Evolutionary conservation across 2,797 vertebrate species (phyloP).

Genomic region (Ficedula albicollis): DNA sequence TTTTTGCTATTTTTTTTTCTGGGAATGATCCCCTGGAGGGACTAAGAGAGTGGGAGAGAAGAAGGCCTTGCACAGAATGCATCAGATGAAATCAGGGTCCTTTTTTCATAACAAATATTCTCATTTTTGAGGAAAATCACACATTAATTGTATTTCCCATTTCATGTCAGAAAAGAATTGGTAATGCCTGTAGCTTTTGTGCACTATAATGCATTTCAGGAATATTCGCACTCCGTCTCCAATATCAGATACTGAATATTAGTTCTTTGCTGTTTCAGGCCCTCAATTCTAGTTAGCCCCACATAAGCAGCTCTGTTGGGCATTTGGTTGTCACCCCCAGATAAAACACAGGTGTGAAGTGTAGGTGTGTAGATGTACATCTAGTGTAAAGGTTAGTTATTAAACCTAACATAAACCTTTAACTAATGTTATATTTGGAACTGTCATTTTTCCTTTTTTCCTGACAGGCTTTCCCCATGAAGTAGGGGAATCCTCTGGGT

Average conservation of each 20-base stretch:
- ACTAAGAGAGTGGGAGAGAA: not conserved
- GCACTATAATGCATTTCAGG: not conserved
- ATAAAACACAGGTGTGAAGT: not conserved
- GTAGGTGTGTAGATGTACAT: not conserved
- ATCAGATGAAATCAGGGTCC: not conserved
- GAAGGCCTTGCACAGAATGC: not conserved
- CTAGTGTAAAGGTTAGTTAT: not conserved
- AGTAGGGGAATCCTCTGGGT: not conserved
- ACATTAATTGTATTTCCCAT: not conserved
- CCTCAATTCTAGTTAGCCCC: not conserved
- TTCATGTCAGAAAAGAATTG: not conserved
- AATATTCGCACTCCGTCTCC: not conserved
- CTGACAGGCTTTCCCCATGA: not conserved
- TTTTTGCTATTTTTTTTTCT: not conserved
- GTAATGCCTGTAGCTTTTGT: not conserved
- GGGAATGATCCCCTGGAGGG: accelerated
- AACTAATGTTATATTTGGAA: not conserved
- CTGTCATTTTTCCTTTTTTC: not conserved
- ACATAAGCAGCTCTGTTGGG: not conserved
- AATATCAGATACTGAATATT: not conserved
- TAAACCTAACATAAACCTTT: not conserved
- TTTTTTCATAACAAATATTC: not conserved
- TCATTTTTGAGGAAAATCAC: not conserved
- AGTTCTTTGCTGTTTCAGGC: not conserved
- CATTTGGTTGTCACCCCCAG: not conserved